Conservation (phyloP, 23 tunicate species). For the Trididemnum nubilum region DNA sequence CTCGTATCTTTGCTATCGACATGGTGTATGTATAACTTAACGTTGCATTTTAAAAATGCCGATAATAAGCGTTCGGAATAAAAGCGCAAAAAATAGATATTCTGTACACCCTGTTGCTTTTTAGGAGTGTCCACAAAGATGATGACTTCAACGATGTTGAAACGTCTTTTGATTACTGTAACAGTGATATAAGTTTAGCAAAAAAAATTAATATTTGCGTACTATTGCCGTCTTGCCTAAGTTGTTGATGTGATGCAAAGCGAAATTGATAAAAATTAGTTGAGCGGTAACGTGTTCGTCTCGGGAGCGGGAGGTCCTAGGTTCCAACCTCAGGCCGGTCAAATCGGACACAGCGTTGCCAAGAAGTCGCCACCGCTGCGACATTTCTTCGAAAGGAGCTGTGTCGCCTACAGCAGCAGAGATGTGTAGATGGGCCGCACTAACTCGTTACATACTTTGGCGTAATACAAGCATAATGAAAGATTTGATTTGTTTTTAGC, state of each 20-base stretch:
- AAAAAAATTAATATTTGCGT: neutral
- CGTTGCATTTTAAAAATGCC: conserved; percentile 31
- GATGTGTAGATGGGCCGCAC: no score
- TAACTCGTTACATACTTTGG: no score
- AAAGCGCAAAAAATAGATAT: conserved; percentile 1
- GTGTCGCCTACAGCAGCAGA: no score
- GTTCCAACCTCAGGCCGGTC: no score
- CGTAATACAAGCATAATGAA: no score
- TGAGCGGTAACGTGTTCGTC: no score
- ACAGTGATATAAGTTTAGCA: neutral
- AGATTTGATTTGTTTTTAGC: no score
- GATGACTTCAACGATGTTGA: conserved; percentile 34
- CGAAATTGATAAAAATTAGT: no score
- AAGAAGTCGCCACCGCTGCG: no score
- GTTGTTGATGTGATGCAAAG: neutral
- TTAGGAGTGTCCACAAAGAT: conserved; percentile 6
- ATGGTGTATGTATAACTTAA: conserved; percentile 22
- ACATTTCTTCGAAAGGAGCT: no score
- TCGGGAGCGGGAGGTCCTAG: no score
- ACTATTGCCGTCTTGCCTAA: neutral
- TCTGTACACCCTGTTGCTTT: neutral
- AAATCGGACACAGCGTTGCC: no score
- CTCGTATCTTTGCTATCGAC: neutral
- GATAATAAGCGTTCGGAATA: conserved; percentile 24
- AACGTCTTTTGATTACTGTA: conserved; percentile 38